A percentile compares a stretch with the other conserved stretches of the same genome.
These are phyloP conservation scores for Rhizomys pruinosus DNA, from an alignment of 2,113 vertebrate species.

Conservation along the genomic window DNA sequence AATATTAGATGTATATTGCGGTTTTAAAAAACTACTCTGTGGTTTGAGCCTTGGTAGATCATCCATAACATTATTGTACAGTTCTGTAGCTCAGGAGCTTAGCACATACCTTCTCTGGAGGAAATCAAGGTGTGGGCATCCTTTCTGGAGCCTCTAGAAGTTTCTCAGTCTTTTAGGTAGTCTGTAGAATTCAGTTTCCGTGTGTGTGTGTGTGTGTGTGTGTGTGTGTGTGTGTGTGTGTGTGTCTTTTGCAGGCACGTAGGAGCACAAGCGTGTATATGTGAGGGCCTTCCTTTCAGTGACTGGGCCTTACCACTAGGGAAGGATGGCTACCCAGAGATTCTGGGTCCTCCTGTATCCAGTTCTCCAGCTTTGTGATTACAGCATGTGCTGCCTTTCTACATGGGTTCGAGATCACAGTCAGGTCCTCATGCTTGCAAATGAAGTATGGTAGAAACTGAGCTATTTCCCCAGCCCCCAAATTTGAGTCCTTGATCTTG, in stretches of 20 bases:
- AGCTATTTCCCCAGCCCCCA: not conserved
- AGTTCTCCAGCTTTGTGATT: not conserved
- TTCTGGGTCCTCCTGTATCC: not conserved
- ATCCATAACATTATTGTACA: no score
- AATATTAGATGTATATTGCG: not conserved
- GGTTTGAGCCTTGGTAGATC: not conserved
- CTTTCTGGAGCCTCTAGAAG: not conserved
- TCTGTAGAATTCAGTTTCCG: not conserved
- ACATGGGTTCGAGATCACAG: not conserved
- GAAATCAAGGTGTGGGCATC: not conserved
- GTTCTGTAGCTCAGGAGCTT: not conserved
- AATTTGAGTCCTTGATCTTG: not conserved
- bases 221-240: no score
- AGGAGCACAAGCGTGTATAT: no score
- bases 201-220: no score
- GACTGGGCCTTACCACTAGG: not conserved
- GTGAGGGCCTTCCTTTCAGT: no score
- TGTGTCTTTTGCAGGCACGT: no score
- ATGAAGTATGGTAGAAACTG: no score
- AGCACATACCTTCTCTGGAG: not conserved
- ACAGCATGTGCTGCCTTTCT: not conserved
- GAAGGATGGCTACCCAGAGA: not conserved
- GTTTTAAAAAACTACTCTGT: not conserved
- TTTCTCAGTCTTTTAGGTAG: not conserved
- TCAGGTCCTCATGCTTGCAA: not conserved